These are phyloP conservation scores for Pandemis cinnamomeana DNA, from an alignment of 2,888 invertebrate species.

Conservation along the genomic window DNA sequence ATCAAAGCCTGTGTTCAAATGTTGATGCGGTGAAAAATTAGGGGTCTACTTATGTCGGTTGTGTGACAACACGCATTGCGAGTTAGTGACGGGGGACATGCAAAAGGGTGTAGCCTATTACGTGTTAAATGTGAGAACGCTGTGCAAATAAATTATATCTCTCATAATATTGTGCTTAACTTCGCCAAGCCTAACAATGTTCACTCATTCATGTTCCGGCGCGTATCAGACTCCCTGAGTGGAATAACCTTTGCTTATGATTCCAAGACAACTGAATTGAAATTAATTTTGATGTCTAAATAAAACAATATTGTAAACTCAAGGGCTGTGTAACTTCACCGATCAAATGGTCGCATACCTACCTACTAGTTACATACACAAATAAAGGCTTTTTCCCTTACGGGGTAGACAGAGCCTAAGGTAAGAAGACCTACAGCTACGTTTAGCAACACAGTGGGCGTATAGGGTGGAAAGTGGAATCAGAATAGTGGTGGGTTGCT, in stretches of 20 bases:
- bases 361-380: too few species aligned
- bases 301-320: too few species aligned
- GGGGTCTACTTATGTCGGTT: constrained; percentile 52
- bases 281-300: constrained; percentile 52
- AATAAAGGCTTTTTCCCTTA: too few species aligned
- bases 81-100: constrained; percentile 58
- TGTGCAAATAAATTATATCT: constrained; percentile 55
- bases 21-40: constrained; percentile 43
- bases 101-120: constrained; percentile 57
- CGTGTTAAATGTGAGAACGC: constrained; percentile 56
- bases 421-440: too few species aligned
- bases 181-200: constrained; percentile 1
- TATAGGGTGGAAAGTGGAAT: too few species aligned
- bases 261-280: constrained; percentile 60
- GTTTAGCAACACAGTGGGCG: too few species aligned
- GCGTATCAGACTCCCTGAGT: constrained; percentile 7
- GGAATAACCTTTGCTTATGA: constrained; percentile 55
- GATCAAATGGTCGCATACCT: too few species aligned
- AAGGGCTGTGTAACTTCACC: too few species aligned
- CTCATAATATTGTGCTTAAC: constrained; percentile 41
- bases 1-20: constrained; percentile 23
- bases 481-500: too few species aligned
- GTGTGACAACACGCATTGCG: constrained; percentile 53
- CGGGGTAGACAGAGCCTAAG: too few species aligned
- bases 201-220: background rate